Base-by-base conservation (phyloP, 1,140 invertebrate species). In the Adelges cooleyi region DNA sequence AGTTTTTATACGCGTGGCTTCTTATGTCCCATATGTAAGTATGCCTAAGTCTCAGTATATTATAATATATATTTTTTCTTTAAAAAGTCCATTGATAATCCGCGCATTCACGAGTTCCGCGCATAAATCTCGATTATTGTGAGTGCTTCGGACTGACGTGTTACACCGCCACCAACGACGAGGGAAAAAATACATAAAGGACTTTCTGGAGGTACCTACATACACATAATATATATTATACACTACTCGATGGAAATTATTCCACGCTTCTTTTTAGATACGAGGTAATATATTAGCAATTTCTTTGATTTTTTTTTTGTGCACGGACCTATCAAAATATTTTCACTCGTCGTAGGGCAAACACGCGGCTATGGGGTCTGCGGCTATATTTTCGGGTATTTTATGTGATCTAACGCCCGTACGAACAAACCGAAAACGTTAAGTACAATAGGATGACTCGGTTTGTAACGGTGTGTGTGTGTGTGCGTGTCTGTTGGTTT, bases 221-320 rank as follows among this genome's bases (percentile, higher is more conserved):
- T 22, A 22, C 10, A 50, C 13, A 33, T 33, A 17, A 1, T 51
- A 27, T 13, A 25, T 25, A 22, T 9, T 22, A 29, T n/a, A 27
- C 15, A 9, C 2, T n/a, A 53, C 52, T 56, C 40, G 17, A 40
- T 15, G 18, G n/a, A 56, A 56, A 56, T 38, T 13, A 22, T 56
- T 25, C 22, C 36, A 17, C 36, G 36, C 17, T 42, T 10, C 33
- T 15, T 38, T 36, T 2, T 9, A 10, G 20, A 33, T 36, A 18
- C 29, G 22, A 44, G 53, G 53, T 44, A 25, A 59, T 44, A 44
- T 44, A 44, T 59, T 56, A 56, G 38, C 53, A 38, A 56, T 56
- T 59, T 44, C 23, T 42, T 25, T 44, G 23, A n/a, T 22, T 38
- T 49, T 52, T 20, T 33, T 4, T 17, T 17, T 29, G 8, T 1